Evolutionary conservation across 2,888 invertebrate genomes (phyloP), one percentile per base, ranked within the genome.

Genomic region (Volucella zonaria): DNA sequence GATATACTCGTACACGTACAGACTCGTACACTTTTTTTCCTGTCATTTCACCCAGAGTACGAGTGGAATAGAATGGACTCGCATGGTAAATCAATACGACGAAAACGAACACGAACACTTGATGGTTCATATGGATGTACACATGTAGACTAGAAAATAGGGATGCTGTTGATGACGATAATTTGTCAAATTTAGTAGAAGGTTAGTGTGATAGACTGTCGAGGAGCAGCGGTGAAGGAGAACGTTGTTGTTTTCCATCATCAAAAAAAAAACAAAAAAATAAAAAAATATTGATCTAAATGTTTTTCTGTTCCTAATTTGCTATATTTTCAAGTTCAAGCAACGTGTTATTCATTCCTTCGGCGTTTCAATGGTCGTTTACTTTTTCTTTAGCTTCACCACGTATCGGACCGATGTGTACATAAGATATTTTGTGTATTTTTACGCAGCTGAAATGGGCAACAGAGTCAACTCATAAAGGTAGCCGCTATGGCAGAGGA

Each of bases 391-490:
- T 47, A 45, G 18, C 54, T 58, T 40, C 23, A 58, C 56, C 67
- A 38, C 62, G 54, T 49, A 47, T 42, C 43, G 38, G 3, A 15
- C 12, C 43, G 58, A 54, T 77, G 74, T 80, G 70, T 75, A 71
- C 56, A 76, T 18, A 71, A 76, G 71, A 80, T 85, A 81, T 85
- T 76, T 85, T 85, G 80, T 85, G 66, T 80, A 62, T 80, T 77
- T 85, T 85, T 80, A 85, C 85, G 80, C 80, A 85, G 76, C 64
- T 66, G 61, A 66, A 75, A 68, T 23, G 70, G 47, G 59, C 42
- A 66, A 49, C 49, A 49, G 6, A 31, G 31, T 31, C 80, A 85
- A 71, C 64, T 66, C 56, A 66, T 75, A 68, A 15, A 66, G 47
- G 59, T 31, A 66, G 47, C 56, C 40, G 49, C 18, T 38, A 1